phyloP scores from a whole-genome alignment of 1,140 invertebrate genomes.

The Drosophila truncata region DNA sequence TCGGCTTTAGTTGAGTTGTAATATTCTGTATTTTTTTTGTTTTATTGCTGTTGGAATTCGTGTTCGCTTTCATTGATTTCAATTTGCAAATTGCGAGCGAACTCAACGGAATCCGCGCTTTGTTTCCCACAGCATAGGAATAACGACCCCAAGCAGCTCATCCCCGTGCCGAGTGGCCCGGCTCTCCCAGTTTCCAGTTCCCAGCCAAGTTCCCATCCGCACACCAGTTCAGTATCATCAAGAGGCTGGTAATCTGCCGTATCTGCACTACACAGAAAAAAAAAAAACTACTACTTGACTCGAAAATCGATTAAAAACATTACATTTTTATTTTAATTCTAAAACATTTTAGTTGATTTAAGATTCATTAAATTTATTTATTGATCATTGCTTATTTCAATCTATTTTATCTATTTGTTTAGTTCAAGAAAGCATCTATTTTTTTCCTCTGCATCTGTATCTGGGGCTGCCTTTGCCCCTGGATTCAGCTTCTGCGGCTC shows the following conservation, averaged over 20 bases:
- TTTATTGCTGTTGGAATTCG: constrained; percentile 22
- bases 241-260: constrained; percentile 37
- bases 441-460: constrained; percentile 14
- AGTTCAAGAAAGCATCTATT: not conserved
- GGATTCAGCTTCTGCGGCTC: constrained; percentile 9
- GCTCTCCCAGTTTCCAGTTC: constrained; percentile 19
- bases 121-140: constrained; percentile 59
- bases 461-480: constrained; percentile 21
- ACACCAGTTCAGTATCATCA: constrained; percentile 56
- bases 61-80: constrained; percentile 73
- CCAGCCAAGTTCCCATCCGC: constrained; percentile 6
- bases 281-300: not conserved
- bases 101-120: constrained; percentile 48
- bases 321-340: not conserved
- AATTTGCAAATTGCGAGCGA: constrained; percentile 73
- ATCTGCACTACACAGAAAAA: constrained; percentile 19
- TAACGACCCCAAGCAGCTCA: constrained; percentile 42
- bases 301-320: no score
- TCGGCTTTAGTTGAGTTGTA: constrained; percentile 22
- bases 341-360: not conserved
- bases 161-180: constrained; percentile 10
- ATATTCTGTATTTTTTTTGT: constrained; percentile 5
- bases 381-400: no score
- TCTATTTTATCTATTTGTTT: not conserved
- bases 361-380: not conserved